phyloP scores from a whole-genome alignment of 2,113 vertebrate species.

The pig (Sus scrofa) region T2T-Sscrofa CM000821.6:56005001-56005500 shows the following conservation, averaged over 20 bases:
- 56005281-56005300: slow-evolving; percentile 11
- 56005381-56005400: neutral
- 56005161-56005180: neutral
- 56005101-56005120: neutral
- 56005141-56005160: neutral
- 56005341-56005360: neutral
- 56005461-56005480: neutral
- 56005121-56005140: rapidly evolving
- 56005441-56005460: neutral
- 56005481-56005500: slow-evolving; percentile 3
- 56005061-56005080: neutral
- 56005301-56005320: neutral
- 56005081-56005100: slow-evolving; percentile 3
- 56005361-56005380: slow-evolving; percentile 27
- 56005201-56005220: neutral
- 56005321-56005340: neutral
- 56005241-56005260: neutral
- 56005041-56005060: neutral
- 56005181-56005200: slow-evolving; percentile 40
- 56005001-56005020: neutral
- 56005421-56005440: slow-evolving; percentile 1
- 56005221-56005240: no score
- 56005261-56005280: neutral
- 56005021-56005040: neutral
- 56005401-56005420: neutral